Conservation (phyloP, 2,888 invertebrate genomes). For the Calameuta filiformis region DNA sequence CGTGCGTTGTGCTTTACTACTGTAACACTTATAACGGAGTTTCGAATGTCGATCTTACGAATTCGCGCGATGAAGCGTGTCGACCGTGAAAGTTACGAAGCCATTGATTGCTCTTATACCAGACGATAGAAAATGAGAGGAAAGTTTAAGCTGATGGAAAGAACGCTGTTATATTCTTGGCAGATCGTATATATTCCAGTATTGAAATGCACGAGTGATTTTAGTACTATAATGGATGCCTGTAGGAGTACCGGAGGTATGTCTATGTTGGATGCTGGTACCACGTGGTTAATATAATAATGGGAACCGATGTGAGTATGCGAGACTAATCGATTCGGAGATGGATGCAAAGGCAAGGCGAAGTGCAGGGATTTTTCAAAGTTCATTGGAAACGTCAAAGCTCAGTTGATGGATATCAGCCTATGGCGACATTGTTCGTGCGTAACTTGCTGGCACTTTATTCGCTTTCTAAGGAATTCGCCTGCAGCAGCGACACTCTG, state of each 20-base stretch:
- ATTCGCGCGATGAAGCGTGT: not conserved
- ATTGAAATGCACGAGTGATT: not conserved
- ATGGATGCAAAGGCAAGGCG: not conserved
- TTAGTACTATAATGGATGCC: not conserved
- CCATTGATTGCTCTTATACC: not conserved
- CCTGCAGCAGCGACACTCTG: not conserved
- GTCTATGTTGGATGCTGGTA: not conserved
- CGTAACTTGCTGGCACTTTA: constrained; percentile 41
- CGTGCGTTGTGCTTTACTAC: not conserved
- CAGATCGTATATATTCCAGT: not conserved
- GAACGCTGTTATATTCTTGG: not conserved
- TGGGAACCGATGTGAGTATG: not conserved
- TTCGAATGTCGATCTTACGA: not conserved
- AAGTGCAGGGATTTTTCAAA: not conserved
- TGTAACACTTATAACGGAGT: not conserved
- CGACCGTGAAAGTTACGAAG: not conserved
- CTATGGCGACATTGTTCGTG: constrained; percentile 41
- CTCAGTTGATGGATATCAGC: not conserved
- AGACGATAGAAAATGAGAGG: not conserved
- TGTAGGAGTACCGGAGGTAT: not conserved
- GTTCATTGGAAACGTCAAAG: not conserved
- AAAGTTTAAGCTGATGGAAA: not conserved
- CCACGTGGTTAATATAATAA: not conserved
- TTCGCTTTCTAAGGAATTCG: constrained; percentile 50
- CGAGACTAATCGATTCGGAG: not conserved